phyloP scores from a whole-genome alignment of 2,888 invertebrate genomes.

The Argyra leucocephala region DNA sequence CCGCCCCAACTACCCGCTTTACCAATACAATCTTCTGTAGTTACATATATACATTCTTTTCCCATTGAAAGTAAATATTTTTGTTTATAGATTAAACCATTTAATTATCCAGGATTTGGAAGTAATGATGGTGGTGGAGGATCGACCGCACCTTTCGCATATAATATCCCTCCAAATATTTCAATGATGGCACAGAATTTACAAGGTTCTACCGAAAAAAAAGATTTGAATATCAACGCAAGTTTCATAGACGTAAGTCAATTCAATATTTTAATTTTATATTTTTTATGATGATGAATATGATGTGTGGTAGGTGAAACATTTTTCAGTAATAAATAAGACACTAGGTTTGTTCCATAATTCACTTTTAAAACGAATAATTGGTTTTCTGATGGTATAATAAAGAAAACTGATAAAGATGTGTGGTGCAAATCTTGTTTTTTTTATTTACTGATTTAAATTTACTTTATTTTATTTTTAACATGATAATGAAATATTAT shows the following conservation, averaged over 20 bases:
- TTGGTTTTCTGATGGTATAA: no score
- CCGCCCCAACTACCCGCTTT: conserved; percentile 54
- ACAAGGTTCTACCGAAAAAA: conserved; percentile 46
- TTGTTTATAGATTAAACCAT: conserved; percentile 45
- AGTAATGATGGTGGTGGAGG: conserved; percentile 39
- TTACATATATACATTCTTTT: no score
- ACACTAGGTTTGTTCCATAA: no score
- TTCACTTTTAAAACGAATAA: no score
- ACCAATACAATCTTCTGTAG: conserved; percentile 44
- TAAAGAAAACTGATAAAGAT: no score
- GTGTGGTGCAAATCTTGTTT: no score
- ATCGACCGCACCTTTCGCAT: conserved; percentile 36
- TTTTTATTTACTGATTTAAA: no score
- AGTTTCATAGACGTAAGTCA: conserved; percentile 49
- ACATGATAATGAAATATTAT: no score
- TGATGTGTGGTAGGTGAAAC: no score
- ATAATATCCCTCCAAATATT: conserved; percentile 20
- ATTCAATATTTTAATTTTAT: background rate
- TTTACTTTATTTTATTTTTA: no score
- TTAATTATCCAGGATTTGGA: conserved; percentile 50
- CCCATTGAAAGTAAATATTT: background rate
- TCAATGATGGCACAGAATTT: conserved; percentile 29
- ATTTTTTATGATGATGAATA: no score
- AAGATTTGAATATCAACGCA: conserved; percentile 52
- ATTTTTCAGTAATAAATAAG: no score